Evolutionary conservation across 1,140 invertebrate species (phyloP).

Genomic region (Megalopta genalis): DNA sequence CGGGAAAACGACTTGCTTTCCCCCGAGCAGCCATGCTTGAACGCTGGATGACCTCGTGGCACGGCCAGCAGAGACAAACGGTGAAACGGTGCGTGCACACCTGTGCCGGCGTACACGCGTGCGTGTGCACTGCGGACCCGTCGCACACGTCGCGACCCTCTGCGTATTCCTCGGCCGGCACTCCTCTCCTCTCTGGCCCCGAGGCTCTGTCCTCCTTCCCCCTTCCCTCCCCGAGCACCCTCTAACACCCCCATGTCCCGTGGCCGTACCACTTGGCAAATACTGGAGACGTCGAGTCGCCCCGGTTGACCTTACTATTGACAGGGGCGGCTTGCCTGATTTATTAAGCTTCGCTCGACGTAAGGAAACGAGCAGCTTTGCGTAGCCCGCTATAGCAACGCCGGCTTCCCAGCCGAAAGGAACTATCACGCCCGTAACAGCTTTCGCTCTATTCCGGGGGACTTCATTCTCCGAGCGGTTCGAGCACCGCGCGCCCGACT

Average conservation of each 20-base stretch:
- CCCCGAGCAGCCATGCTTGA: constrained; percentile 18
- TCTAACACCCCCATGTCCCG: background rate
- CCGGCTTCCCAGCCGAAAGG: no score
- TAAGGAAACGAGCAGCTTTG: constrained; percentile 52
- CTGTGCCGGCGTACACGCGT: constrained; percentile 3
- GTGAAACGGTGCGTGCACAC: constrained; percentile 2
- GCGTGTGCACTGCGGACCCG: constrained; percentile 13
- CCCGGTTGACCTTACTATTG: constrained; percentile 66
- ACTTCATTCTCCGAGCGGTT: no score
- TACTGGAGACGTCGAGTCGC: constrained; percentile 61
- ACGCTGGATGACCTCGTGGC: constrained; percentile 23
- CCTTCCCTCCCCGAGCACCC: background rate
- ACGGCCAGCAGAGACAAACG: constrained; percentile 9
- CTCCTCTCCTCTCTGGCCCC: background rate
- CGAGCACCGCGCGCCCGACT: no score
- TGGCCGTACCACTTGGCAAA: constrained; percentile 67
- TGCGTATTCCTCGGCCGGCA: constrained; percentile 1
- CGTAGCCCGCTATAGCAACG: background rate
- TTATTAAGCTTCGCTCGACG: constrained; percentile 53
- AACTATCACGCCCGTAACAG: background rate
- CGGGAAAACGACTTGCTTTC: background rate
- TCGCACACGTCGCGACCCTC: constrained; percentile 18
- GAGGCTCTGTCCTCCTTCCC: no score
- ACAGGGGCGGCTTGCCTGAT: constrained; percentile 60
- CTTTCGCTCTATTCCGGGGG: no score